These are phyloP conservation scores for Acronicta psi DNA, from an alignment of 2,888 invertebrate species.

Conservation along the genomic window DNA sequence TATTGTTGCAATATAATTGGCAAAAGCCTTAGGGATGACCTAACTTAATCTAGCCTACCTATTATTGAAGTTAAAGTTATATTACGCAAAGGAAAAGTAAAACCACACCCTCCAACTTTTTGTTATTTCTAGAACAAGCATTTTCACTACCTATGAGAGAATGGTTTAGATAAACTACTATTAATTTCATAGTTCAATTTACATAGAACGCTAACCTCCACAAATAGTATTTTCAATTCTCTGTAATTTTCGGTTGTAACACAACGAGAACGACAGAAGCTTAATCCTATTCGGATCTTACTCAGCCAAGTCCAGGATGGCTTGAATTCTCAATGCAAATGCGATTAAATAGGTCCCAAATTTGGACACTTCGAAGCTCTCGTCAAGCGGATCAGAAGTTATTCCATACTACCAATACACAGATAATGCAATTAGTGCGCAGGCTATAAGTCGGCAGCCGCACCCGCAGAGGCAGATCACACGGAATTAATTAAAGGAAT, in stretches of 20 bases:
- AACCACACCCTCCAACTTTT: too few species aligned
- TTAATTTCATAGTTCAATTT: too few species aligned
- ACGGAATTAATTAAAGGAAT: slow-evolving; percentile 36
- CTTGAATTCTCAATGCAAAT: not conserved
- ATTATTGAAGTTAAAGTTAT: too few species aligned
- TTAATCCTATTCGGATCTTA: not conserved
- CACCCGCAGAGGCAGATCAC: slow-evolving; percentile 17
- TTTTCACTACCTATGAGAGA: too few species aligned
- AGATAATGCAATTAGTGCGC: slow-evolving; percentile 9
- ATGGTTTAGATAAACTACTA: too few species aligned
- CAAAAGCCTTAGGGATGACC: too few species aligned
- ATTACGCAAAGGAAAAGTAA: too few species aligned
- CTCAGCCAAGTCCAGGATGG: not conserved
- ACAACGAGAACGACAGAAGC: not conserved
- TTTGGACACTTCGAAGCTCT: not conserved
- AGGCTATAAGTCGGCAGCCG: not conserved
- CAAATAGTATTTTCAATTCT: too few species aligned
- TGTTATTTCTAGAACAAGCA: too few species aligned
- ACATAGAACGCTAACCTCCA: too few species aligned
- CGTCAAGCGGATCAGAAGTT: not conserved
- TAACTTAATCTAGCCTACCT: too few species aligned
- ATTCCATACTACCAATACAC: slow-evolving; percentile 9
- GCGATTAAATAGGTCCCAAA: not conserved
- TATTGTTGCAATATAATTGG: too few species aligned
- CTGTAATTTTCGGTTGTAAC: not conserved